Evolutionary conservation across 2,888 invertebrate genomes (phyloP).

Genomic region (Andrena dorsata): DNA sequence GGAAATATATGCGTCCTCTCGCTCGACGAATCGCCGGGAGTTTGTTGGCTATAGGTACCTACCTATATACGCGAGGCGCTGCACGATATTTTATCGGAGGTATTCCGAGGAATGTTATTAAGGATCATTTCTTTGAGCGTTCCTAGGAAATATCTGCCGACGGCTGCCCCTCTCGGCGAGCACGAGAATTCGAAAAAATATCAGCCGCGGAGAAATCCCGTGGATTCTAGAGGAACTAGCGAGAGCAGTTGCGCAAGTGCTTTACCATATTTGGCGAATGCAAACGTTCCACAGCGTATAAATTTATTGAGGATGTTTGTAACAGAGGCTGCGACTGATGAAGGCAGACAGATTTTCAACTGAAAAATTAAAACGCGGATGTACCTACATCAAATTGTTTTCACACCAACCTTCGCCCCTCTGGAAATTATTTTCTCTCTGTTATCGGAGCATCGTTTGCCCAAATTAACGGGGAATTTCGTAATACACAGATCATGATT

Average conservation of each 20-base stretch:
- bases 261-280: too few species aligned
- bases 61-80: background rate
- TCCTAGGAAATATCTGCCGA: constrained; percentile 1
- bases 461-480: too few species aligned
- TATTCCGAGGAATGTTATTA: constrained; percentile 40
- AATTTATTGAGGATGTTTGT: background rate
- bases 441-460: too few species aligned
- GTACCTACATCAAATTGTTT: too few species aligned
- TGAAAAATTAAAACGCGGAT: too few species aligned
- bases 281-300: background rate
- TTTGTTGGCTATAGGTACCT: constrained; percentile 34
- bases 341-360: too few species aligned
- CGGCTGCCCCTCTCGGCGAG: background rate
- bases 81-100: constrained; percentile 52
- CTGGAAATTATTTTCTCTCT: too few species aligned
- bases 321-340: too few species aligned
- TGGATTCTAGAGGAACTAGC: constrained; percentile 11
- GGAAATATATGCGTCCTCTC: constrained; percentile 50
- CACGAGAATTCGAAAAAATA: constrained; percentile 13
- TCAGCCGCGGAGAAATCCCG: background rate
- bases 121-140: constrained; percentile 29
- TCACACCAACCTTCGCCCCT: too few species aligned
- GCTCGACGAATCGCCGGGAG: constrained; percentile 52
- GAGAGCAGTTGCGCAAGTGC: background rate
- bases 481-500: too few species aligned